Percentiles rank a stretch among this genome's conserved stretches.
Conservation (phyloP, 1,140 invertebrate genomes). For the Homarus americanus region DNA sequence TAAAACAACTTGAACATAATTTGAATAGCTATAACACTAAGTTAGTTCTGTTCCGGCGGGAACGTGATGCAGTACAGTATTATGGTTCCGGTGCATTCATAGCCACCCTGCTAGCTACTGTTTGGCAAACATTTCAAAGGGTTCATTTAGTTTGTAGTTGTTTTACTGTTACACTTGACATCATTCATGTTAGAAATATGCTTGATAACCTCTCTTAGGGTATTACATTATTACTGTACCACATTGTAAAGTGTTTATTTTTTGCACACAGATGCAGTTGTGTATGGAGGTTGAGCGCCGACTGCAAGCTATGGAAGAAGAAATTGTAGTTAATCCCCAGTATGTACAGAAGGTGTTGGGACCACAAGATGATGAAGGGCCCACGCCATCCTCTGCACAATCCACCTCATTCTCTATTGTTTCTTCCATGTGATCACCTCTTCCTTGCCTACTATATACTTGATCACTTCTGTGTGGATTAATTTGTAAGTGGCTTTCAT, state of each 20-base stretch:
- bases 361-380: constrained; percentile 61
- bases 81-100: too few species aligned
- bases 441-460: not conserved
- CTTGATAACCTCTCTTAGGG: too few species aligned
- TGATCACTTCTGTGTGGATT: not conserved
- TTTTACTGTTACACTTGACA: too few species aligned
- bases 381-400: constrained; percentile 55
- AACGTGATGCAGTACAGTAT: too few species aligned
- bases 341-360: constrained; percentile 84
- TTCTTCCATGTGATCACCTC: constrained; percentile 59
- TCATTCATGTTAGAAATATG: too few species aligned
- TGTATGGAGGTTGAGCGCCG: constrained; percentile 71
- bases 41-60: too few species aligned
- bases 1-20: too few species aligned
- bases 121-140: too few species aligned
- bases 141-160: too few species aligned
- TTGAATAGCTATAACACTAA: too few species aligned
- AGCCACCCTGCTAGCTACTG: too few species aligned
- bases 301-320: constrained; percentile 93
- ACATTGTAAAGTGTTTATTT: not conserved
- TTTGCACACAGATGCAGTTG: constrained; percentile 65
- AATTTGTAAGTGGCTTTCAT: not conserved
- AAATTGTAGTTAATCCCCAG: constrained; percentile 93
- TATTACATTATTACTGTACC: too few species aligned
- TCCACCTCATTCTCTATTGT: constrained; percentile 59